Base-by-base conservation (phyloP, 1,140 invertebrate genomes). In the Caenorhabditis tropicalis region DNA sequence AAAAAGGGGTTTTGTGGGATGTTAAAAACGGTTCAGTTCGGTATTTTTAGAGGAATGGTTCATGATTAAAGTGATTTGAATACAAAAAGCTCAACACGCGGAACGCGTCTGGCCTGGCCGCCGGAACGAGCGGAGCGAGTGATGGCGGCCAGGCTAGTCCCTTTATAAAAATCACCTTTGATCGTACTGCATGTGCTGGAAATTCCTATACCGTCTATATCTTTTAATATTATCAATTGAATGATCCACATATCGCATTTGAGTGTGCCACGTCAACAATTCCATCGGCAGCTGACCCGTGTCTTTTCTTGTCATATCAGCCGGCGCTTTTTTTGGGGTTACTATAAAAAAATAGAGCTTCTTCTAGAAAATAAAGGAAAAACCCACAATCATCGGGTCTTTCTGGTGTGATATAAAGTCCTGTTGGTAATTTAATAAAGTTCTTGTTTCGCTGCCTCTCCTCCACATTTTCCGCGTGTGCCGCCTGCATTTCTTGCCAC, bases 401-500 rank as follows among this genome's bases (percentile, higher is more conserved):
- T 60, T 90, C 89, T 15, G 90, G 90, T 16, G 86, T 87, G 24
- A 90, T 82, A 81, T 90, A 91, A 1, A 90, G 21, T 39, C 88
- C 87, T 51, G 82, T 87, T 19, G 84, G 70, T 10, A 89, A 36
- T 33, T 85, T 82, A 16, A 89, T 85, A 80, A 79, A 86, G 79
- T 88, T 89, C 79, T 84, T 53, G 27, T 86, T 56, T 19, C 83
- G 39, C 43, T 87, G n/a, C 31, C 84, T 51, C 53, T 88, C 84
- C 31, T 87, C 43, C 4, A 49, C 27, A 53, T 81, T 46, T 74
- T 86, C 82, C 21, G 82, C 60, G 29, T 91, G 74, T 10, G 89
- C 84, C 31, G 83, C 51, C 24, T 89, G 89, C 46, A 89, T 39
- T 51, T 91, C 90, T 48, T 91, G 90, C 89, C 89, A 91, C 58